Base-by-base conservation (phyloP, 2,797 vertebrate genomes). In the Sebastolobus altivelis region DNA sequence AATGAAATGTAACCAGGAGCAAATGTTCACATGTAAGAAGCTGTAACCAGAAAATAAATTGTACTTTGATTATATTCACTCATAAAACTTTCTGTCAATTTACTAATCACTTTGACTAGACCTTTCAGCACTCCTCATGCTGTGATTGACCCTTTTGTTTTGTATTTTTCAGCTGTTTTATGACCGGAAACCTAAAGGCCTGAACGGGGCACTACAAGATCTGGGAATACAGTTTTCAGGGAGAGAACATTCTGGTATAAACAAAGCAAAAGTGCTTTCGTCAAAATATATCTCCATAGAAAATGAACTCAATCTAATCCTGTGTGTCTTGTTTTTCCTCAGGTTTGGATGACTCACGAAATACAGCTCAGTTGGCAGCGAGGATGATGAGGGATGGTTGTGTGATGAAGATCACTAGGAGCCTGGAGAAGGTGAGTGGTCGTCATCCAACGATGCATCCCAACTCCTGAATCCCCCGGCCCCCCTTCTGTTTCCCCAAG, bases 311-410 rank as follows among this genome's bases (percentile, higher is more conserved):
- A 2, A 33, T 62, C 25, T 58, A 49, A 49, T 11, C 5, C 0
- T 33, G 1, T 29, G 9, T 3, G 1, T 35, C 2, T 22, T n/a
- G 4, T 68, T 49, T 40, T 4, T 6, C 37, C 7, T 69, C 65
- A 99, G 98, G 98, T 46, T 80, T 99, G 92, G 97, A 99, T 83
- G 98, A 99, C 79, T 95, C 98, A 72, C 94, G 96, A 63, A 99
- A 99, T 61, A 99, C 98, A 38, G 98, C 98, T 75, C 86, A 82
- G 54, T 95, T 99, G 75, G 97, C 98, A 14, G 96, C 95, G 92
- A 96, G 95, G 88, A 96, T 99, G 97, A 97, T 97, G 86, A 95
- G 89, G 67, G 98, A 99, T 35, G 97, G 98, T 25, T 99, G 97
- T 86, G 84, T 96, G 67, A 96, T 99, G 94, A 97, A 95, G 93